Base-by-base conservation (phyloP, 1,140 invertebrate species). In the Zaprionus ghesquierei region DNA sequence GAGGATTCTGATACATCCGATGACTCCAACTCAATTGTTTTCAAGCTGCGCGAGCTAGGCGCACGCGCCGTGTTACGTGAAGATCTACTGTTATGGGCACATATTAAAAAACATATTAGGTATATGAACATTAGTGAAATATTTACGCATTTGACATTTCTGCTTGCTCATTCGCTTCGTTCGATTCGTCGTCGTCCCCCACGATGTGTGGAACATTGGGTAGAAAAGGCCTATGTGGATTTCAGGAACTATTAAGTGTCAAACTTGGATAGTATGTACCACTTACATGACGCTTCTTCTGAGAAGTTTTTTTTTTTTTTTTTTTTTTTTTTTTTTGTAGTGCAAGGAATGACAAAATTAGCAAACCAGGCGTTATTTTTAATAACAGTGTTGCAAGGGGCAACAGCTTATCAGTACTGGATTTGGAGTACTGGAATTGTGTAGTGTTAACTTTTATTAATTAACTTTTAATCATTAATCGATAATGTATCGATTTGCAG, bases 121-220 rank as follows among this genome's bases (percentile, higher is more conserved):
- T n/a, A 15, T 51, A 8, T n/a, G 5, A 15, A 8, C 10, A 3
- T 2, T 25, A 13, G 25, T 6, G 10, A 35, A 23, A 35, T 50
- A 63, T 29, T 46, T 55, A 64, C 41, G 5, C 15, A 22, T 38
- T 35, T 27, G 4, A 5, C 9, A 22, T 41, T 51, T 71, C 20
- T 20, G 55, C 33, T 13, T 25, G 15, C 13, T 51, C 18, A 12
- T 65, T 38, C 6, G 0, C n/a, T 4, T 77, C 75, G 5, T n/a
- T 64, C 15, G 41, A 18, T 15, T 41, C 65, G 20, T 63, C 66
- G 15, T 84, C 80, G 5, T 82, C 80, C 3, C 63, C 80, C 10
- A 84, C 80, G 58, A 84, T 76, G n/a, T 82, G 71, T 0, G 62
- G 62, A 2, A 81, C 38, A 8, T 54, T 66, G 0, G 65, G 49